Conservation (phyloP, 1,140 invertebrate genomes). For the Streblospio benedicti region DNA sequence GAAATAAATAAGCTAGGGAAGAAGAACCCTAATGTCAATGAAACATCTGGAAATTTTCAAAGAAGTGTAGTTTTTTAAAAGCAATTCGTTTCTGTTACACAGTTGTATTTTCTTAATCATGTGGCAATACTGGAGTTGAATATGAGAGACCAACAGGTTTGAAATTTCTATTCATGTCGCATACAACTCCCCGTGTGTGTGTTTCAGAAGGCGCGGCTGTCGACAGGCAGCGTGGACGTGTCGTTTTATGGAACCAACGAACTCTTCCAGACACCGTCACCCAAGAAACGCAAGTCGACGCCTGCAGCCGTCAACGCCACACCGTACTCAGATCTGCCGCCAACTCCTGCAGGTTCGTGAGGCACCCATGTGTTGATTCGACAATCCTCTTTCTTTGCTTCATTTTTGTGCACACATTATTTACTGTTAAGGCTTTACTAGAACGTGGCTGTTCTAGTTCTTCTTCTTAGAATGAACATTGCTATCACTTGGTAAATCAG, state of each 20-base stretch:
- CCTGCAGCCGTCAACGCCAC: background rate
- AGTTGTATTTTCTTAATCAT: no score
- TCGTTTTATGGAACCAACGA: background rate
- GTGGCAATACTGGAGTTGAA: no score
- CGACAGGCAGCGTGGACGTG: slow-evolving; percentile 11
- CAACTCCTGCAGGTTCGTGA: slow-evolving; percentile 33
- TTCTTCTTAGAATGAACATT: no score
- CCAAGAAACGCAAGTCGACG: background rate
- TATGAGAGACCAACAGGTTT: background rate
- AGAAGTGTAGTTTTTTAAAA: no score
- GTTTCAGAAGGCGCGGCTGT: slow-evolving; percentile 6
- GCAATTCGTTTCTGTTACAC: no score
- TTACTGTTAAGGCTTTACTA: no score
- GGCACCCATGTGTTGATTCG: slow-evolving; percentile 39
- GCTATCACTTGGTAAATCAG: no score
- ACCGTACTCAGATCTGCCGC: slow-evolving; percentile 34
- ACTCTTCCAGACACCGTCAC: background rate
- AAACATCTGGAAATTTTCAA: no score
- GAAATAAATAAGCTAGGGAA: background rate
- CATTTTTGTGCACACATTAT: no score
- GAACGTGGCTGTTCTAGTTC: no score
- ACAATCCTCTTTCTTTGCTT: slow-evolving; percentile 26
- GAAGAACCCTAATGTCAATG: no score
- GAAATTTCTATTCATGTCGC: background rate
- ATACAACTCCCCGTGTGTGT: slow-evolving; percentile 14